These are phyloP conservation scores for Toxotes jaculatrix DNA, from an alignment of 2,113 vertebrate genomes.

Conservation along the genomic window DNA sequence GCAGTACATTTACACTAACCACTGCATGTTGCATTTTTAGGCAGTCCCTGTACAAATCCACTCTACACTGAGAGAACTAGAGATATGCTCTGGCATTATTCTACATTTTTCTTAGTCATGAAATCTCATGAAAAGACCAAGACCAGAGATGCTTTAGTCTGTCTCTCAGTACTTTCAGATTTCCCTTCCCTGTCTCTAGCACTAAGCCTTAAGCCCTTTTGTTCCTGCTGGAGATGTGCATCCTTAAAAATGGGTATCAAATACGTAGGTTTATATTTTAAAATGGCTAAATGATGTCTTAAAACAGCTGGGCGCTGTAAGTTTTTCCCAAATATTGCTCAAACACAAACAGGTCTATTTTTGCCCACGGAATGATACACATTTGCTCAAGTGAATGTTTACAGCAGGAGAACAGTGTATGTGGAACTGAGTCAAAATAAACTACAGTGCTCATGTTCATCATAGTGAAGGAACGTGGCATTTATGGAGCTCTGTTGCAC, in stretches of 20 bases:
- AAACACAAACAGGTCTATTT: background rate
- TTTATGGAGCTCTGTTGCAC: background rate
- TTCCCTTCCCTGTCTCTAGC: background rate
- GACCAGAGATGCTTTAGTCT: background rate
- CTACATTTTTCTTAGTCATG: background rate
- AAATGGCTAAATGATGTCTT: background rate
- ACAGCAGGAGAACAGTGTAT: background rate
- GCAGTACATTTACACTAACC: background rate
- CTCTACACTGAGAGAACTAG: background rate
- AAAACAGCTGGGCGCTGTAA: background rate
- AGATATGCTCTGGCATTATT: background rate
- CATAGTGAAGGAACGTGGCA: background rate
- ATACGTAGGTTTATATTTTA: background rate
- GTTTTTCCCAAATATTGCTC: background rate
- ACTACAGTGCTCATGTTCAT: background rate
- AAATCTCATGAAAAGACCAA: slow-evolving; percentile 1
- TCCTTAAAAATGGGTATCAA: background rate
- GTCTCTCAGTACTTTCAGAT: background rate
- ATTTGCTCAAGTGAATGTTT: background rate
- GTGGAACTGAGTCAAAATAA: slow-evolving; percentile 1
- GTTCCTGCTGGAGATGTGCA: background rate
- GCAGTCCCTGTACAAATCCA: background rate
- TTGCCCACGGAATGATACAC: background rate
- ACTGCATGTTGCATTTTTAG: background rate
- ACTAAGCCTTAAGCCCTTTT: background rate